phyloP scores from a whole-genome alignment of 2,113 vertebrate species.

The Sus scrofa region DNA sequence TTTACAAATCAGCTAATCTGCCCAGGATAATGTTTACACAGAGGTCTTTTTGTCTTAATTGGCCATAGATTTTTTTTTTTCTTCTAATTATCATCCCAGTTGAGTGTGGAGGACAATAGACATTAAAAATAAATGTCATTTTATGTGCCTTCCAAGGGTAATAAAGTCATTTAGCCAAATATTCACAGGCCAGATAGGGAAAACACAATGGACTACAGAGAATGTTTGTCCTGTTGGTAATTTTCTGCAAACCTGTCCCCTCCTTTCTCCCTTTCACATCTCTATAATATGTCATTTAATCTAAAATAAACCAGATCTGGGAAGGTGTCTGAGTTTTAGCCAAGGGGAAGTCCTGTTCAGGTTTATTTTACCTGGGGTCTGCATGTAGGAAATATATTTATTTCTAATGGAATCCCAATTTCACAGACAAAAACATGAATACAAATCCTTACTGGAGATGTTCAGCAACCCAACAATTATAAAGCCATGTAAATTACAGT shows the following conservation, averaged over 20 bases:
- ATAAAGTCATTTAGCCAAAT: background rate
- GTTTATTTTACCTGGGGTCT: background rate
- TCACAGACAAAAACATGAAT: constrained; percentile 18
- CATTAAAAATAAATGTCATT: constrained; percentile 18
- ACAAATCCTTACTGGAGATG: background rate
- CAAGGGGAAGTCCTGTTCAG: background rate
- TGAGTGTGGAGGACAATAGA: constrained; percentile 12
- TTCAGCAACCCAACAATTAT: background rate
- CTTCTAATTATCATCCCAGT: background rate
- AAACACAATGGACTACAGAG: background rate
- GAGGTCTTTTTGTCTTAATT: background rate
- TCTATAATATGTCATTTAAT: background rate
- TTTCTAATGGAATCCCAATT: background rate
- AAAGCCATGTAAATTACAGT: background rate
- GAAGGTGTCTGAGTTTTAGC: background rate
- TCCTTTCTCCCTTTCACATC: background rate
- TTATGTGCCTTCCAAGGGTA: background rate
- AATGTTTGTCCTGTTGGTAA: background rate
- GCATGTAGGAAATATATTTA: background rate
- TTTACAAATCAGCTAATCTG: background rate
- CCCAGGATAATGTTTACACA: background rate
- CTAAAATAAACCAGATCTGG: background rate
- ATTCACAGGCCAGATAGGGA: background rate
- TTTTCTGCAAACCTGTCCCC: background rate
- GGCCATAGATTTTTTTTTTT: background rate